These are phyloP conservation scores for Gnathonemus echidnorhynchus DNA, from an alignment of 2,113 vertebrate genomes.

Conservation along the genomic window DNA sequence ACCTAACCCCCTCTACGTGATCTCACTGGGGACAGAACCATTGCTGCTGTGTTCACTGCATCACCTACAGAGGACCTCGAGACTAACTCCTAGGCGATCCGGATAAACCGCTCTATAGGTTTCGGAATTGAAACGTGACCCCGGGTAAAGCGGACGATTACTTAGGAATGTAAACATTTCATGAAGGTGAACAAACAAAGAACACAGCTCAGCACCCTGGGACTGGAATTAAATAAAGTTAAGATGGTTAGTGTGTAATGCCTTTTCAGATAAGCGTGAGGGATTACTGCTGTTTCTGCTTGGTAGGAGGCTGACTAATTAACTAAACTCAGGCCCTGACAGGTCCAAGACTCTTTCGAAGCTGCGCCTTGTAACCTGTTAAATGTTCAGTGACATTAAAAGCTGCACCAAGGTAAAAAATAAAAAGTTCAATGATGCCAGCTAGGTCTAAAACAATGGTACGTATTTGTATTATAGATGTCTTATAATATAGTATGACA, in stretches of 20 bases:
- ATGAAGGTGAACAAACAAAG: neutral
- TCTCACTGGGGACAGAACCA: neutral
- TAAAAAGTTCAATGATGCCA: neutral
- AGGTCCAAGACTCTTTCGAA: neutral
- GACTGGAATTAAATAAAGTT: neutral
- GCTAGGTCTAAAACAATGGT: neutral
- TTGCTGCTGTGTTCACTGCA: neutral
- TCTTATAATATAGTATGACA: neutral
- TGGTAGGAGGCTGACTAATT: neutral
- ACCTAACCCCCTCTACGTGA: neutral
- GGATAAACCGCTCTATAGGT: neutral
- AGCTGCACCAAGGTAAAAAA: neutral
- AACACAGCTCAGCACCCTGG: neutral
- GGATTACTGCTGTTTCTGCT: neutral
- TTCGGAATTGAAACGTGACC: neutral
- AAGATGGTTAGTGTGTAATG: neutral
- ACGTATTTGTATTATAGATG: neutral
- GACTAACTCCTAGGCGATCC: neutral
- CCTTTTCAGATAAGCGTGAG: neutral
- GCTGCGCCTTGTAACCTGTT: neutral
- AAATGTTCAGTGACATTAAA: neutral
- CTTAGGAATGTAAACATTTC: constrained; percentile 2
- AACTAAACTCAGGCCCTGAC: neutral
- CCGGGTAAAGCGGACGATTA: neutral
- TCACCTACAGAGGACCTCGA: neutral